A percentile compares a stretch with the other conserved stretches of the same genome.
phyloP scores from a whole-genome alignment of 2,888 invertebrate species.

The Brachypterus glaber region DNA sequence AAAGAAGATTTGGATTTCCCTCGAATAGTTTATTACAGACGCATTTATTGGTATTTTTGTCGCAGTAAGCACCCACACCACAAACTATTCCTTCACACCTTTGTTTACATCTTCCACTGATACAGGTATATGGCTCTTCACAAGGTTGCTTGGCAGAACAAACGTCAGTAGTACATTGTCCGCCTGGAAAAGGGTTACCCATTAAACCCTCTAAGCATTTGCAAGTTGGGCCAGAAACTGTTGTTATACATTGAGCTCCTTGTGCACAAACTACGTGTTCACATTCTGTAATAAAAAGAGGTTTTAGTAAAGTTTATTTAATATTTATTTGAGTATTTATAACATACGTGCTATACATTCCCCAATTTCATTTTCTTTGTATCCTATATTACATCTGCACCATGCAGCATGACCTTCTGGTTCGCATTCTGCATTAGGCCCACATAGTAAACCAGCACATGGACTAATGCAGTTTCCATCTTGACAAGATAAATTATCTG shows the following conservation, averaged over 20 bases:
- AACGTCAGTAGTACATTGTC: conserved; percentile 69
- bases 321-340: conserved; percentile 3
- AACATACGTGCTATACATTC: conserved; percentile 73
- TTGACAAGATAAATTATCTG: conserved; percentile 68
- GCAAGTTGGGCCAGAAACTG: conserved; percentile 76
- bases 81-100: conserved; percentile 80
- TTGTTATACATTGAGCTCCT: conserved; percentile 79
- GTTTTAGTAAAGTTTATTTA: neutral
- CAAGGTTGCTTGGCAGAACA: conserved; percentile 73
- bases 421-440: conserved; percentile 77
- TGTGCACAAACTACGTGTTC: conserved; percentile 67
- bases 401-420: conserved; percentile 80
- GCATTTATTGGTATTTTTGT: conserved; percentile 70
- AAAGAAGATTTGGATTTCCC: conserved; percentile 80
- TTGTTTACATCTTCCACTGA: conserved; percentile 80
- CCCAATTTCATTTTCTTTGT: conserved; percentile 65
- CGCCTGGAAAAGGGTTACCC: conserved; percentile 89
- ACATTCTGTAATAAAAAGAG: conserved; percentile 50
- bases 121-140: conserved; percentile 68
- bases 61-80: conserved; percentile 80
- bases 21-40: conserved; percentile 79
- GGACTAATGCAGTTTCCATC: conserved; percentile 74
- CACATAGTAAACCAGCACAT: conserved; percentile 68
- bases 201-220: conserved; percentile 77
- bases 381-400: conserved; percentile 81